Conservation (phyloP, 2,888 invertebrate species). For the Drosophila glabriapex region DNA sequence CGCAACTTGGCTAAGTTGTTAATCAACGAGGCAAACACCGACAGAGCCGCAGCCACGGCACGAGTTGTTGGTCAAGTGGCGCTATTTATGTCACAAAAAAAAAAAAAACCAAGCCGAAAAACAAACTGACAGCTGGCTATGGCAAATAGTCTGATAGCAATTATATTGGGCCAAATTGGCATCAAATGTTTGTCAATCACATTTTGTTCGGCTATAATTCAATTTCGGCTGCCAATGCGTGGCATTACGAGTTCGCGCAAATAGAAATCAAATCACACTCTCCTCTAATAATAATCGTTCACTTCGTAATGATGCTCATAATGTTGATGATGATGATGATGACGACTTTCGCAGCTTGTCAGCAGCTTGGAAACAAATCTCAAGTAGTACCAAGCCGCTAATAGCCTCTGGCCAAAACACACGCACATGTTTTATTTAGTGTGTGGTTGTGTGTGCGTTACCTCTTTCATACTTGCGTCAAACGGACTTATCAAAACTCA, state of each 20-base stretch:
- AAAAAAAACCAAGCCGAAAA: slow-evolving; percentile 19
- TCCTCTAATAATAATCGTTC: slow-evolving; percentile 33
- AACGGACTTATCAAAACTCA: slow-evolving; percentile 43
- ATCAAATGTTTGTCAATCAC: slow-evolving; percentile 60
- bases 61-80: slow-evolving; percentile 48
- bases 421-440: slow-evolving; percentile 5
- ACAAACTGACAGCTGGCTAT: slow-evolving; percentile 5
- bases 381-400: slow-evolving; percentile 64
- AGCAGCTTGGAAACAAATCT: slow-evolving; percentile 21
- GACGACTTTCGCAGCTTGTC: slow-evolving; percentile 52
- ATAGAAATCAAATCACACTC: slow-evolving; percentile 68
- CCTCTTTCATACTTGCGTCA: slow-evolving; percentile 25
- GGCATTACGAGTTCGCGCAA: slow-evolving; percentile 49
- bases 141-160: slow-evolving; percentile 45
- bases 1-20: slow-evolving; percentile 45
- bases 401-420: slow-evolving; percentile 62
- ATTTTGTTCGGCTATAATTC: slow-evolving; percentile 2
- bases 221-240: slow-evolving; percentile 21
- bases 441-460: slow-evolving; percentile 6
- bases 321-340: slow-evolving; percentile 35
- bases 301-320: slow-evolving; percentile 35
- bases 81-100: slow-evolving; percentile 51
- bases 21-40: slow-evolving; percentile 41
- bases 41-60: slow-evolving; percentile 14
- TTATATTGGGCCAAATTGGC: slow-evolving; percentile 49